Evolutionary conservation across 1,140 invertebrate species (phyloP).

Genomic region (Coenobita brevimanus): DNA sequence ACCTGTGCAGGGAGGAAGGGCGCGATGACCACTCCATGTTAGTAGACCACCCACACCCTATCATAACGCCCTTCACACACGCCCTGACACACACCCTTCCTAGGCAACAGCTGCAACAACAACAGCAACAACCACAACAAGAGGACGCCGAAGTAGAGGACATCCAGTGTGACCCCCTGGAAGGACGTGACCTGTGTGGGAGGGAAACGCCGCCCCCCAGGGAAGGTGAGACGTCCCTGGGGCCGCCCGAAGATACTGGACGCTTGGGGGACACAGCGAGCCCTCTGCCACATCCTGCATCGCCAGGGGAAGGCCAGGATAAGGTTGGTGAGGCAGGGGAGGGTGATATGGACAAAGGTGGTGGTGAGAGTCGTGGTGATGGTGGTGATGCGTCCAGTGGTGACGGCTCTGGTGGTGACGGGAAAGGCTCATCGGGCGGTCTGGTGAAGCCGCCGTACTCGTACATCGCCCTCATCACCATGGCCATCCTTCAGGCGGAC

Average conservation of each 20-base stretch:
- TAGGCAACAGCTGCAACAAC: neutral
- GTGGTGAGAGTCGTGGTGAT: slow-evolving; percentile 72
- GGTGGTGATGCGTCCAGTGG: slow-evolving; percentile 47
- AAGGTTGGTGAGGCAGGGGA: slow-evolving; percentile 47
- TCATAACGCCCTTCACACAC: neutral
- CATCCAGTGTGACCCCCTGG: neutral
- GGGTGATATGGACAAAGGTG: slow-evolving; percentile 56
- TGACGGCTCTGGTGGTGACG: slow-evolving; percentile 70
- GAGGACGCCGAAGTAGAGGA: slow-evolving; percentile 13
- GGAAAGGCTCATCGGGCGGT: slow-evolving; percentile 71
- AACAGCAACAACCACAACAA: neutral
- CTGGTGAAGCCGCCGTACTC: slow-evolving; percentile 96
- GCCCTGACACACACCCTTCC: neutral
- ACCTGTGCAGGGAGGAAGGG: slow-evolving; percentile 4
- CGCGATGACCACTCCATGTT: neutral
- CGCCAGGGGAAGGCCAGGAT: slow-evolving; percentile 15
- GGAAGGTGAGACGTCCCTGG: slow-evolving; percentile 8
- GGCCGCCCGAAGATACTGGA: slow-evolving; percentile 27
- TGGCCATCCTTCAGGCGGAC: slow-evolving; percentile 97
- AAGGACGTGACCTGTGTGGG: neutral
- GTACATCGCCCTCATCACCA: slow-evolving; percentile 97
- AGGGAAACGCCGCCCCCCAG: slow-evolving; percentile 4
- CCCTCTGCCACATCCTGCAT: slow-evolving; percentile 19
- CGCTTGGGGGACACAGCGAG: slow-evolving; percentile 14
- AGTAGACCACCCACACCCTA: neutral